Evolutionary conservation across 1,140 invertebrate species (phyloP).

Genomic region (Sycobia sp.): DNA sequence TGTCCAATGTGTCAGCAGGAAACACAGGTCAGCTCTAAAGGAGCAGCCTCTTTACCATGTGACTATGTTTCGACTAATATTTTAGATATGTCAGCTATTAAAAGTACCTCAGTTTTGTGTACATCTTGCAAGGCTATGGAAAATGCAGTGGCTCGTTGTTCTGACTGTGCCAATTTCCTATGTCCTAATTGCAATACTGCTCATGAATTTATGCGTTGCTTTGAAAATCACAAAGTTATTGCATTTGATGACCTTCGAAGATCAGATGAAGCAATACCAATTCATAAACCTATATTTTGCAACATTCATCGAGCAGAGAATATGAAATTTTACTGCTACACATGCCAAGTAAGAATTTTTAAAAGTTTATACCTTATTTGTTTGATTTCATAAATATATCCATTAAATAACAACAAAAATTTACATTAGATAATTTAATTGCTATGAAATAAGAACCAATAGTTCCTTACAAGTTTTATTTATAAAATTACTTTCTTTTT

Average conservation of each 20-base stretch:
- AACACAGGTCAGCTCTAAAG: conserved; percentile 75
- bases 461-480: background rate
- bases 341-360: conserved; percentile 70
- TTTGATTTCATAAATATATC: background rate
- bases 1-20: conserved; percentile 86
- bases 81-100: conserved; percentile 81
- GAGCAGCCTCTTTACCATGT: conserved; percentile 74
- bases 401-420: too few species aligned
- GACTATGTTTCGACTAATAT: conserved; percentile 87
- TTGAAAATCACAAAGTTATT: conserved; percentile 89
- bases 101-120: conserved; percentile 77
- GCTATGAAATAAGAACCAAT: background rate
- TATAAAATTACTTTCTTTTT: background rate
- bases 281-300: conserved; percentile 84
- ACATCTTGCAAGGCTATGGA: conserved; percentile 89
- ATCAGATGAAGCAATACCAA: conserved; percentile 73
- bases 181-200: conserved; percentile 92
- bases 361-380: background rate
- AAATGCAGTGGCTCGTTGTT: conserved; percentile 87
- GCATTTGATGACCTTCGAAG: conserved; percentile 85
- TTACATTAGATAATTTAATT: too few species aligned
- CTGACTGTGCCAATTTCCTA: conserved; percentile 90
- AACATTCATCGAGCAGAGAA: conserved; percentile 76
- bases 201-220: conserved; percentile 92
- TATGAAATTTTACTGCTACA: conserved; percentile 81